Evolutionary conservation across 2,113 vertebrate genomes (phyloP).

Genomic region (Eulemur macaco): DNA sequence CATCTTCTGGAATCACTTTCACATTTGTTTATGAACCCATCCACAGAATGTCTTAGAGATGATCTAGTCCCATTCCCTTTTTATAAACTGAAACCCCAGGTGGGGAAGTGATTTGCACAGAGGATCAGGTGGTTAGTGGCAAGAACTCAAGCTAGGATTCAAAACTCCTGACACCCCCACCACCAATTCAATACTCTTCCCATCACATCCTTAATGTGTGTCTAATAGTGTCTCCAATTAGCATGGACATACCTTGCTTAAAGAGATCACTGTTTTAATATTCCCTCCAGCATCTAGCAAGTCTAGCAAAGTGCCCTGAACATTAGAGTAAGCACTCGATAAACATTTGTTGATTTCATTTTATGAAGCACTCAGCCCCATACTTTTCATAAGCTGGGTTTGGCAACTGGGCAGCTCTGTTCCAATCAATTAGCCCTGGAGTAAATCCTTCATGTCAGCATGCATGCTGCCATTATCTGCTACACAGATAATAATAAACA

Average conservation of each 20-base stretch:
- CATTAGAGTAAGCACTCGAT: neutral
- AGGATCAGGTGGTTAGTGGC: neutral
- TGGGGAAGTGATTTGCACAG: neutral
- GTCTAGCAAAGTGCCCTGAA: neutral
- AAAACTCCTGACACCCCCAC: neutral
- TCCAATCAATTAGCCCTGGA: neutral
- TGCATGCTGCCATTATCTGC: neutral
- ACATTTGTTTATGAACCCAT: slow-evolving; percentile 23
- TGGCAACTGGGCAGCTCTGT: neutral
- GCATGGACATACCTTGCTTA: neutral
- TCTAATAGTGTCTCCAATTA: slow-evolving; percentile 2
- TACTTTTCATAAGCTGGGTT: neutral
- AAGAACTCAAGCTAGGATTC: slow-evolving; percentile 22
- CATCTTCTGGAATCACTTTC: neutral
- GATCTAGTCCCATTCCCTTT: neutral
- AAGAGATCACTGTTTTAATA: neutral
- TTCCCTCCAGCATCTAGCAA: neutral
- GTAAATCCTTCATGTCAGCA: neutral
- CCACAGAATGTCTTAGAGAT: neutral
- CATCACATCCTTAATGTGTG: neutral
- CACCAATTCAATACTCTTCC: neutral
- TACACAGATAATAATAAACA: neutral
- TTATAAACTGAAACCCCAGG: neutral
- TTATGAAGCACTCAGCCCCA: neutral
- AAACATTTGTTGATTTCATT: slow-evolving; percentile 2